phyloP scores from a whole-genome alignment of 2,888 invertebrate genomes.

The Rhamnusium bicolor region DNA sequence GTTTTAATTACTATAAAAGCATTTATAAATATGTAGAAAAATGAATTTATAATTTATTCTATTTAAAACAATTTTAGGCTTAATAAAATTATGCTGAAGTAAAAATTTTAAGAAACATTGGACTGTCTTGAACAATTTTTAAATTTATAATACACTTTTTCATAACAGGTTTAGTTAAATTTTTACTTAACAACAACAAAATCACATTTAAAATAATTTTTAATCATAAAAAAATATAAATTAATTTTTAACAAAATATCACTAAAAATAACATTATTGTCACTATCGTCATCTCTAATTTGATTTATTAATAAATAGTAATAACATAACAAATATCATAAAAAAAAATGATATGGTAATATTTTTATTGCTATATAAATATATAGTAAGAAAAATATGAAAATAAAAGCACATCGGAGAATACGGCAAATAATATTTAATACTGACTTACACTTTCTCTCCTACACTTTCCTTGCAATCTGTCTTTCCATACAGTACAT shows the following conservation, averaged over 20 bases:
- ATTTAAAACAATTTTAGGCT: neutral
- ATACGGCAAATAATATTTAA: constrained; percentile 10
- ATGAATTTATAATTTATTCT: neutral
- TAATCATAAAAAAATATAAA: constrained; percentile 1
- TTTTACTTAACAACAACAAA: neutral
- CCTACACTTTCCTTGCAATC: neutral
- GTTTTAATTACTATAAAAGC: neutral
- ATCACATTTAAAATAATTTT: neutral
- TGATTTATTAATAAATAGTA: neutral
- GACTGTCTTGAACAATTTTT: neutral
- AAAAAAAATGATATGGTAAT: constrained; percentile 11
- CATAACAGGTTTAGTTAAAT: neutral
- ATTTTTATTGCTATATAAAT: constrained; percentile 25
- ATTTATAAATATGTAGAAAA: neutral
- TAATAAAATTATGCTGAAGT: neutral
- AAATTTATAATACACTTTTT: neutral
- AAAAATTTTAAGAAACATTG: neutral
- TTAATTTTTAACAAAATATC: neutral
- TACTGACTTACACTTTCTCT: constrained; percentile 18
- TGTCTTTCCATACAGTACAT: neutral
- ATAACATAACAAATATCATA: constrained; percentile 10
- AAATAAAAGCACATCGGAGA: neutral
- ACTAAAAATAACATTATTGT: constrained; percentile 27
- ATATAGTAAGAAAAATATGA: constrained; percentile 6
- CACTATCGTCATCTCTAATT: constrained; percentile 23